phyloP scores from a whole-genome alignment of 2,888 invertebrate genomes.

The Tetragnatha montana region DNA sequence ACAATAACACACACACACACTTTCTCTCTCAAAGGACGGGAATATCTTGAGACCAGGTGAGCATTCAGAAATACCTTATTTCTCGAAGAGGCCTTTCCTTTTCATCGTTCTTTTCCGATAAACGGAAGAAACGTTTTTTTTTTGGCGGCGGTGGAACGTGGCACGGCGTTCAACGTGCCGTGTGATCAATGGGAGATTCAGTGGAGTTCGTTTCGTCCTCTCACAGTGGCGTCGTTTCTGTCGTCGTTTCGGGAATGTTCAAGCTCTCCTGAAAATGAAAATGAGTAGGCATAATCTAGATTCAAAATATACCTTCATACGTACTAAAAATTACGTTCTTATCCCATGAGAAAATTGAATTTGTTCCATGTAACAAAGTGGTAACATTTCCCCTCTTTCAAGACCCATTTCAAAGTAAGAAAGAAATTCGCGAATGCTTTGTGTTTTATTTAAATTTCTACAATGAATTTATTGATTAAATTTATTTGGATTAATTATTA shows the following conservation, averaged over 20 bases:
- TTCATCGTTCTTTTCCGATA: not conserved
- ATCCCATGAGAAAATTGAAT: too few relatives aligned
- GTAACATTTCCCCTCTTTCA: too few relatives aligned
- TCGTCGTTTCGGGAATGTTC: conserved; percentile 69
- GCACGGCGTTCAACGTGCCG: not conserved
- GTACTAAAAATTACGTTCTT: not conserved
- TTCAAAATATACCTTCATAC: not conserved
- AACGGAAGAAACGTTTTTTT: conserved; percentile 9
- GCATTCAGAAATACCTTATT: conserved; percentile 29
- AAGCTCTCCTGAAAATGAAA: conserved; percentile 65
- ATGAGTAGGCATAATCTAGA: not conserved
- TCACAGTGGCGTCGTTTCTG: conserved; percentile 70
- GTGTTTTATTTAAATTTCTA: not conserved
- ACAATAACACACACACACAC: too few relatives aligned
- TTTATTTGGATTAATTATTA: too few relatives aligned
- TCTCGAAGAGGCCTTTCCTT: not conserved
- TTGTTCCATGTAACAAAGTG: too few relatives aligned
- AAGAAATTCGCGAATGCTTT: too few relatives aligned
- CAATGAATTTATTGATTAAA: too few relatives aligned
- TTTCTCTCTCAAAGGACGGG: conserved; percentile 37
- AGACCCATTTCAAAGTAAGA: too few relatives aligned
- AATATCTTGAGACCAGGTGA: conserved; percentile 10
- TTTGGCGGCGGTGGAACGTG: conserved; percentile 1
- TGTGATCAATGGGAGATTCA: not conserved
- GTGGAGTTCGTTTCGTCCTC: not conserved